Percentiles rank a stretch among this genome's conserved stretches.
Evolutionary conservation across 2,888 invertebrate genomes (phyloP).

Genomic region (Andrena dorsata): DNA sequence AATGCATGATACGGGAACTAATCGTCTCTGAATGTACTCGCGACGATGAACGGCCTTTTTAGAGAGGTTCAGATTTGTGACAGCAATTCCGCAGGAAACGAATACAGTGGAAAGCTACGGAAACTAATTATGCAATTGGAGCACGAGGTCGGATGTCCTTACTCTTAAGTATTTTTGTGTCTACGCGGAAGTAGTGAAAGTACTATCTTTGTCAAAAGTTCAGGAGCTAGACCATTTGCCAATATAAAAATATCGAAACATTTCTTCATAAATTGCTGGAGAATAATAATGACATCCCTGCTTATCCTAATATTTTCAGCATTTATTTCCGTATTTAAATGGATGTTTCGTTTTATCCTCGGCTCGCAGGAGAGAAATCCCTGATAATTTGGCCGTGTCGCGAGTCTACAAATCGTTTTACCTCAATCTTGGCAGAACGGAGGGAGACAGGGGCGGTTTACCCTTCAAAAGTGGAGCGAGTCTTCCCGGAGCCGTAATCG

Average conservation of each 20-base stretch:
- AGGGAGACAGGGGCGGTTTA: conserved; percentile 48
- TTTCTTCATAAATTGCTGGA: neutral
- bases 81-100: neutral
- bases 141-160: too few relatives aligned
- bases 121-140: neutral
- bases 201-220: too few relatives aligned
- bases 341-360: conserved; percentile 17
- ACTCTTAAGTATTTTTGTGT: too few relatives aligned
- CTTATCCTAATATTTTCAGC: neutral
- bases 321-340: neutral
- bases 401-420: conserved; percentile 82
- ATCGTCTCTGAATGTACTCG: neutral
- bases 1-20: neutral
- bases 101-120: neutral
- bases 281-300: neutral
- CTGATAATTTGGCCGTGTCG: conserved; percentile 71
- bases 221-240: too few relatives aligned
- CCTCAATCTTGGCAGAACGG: conserved; percentile 76
- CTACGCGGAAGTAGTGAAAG: too few relatives aligned
- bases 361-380: conserved; percentile 66
- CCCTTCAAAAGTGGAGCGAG: conserved; percentile 44
- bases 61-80: neutral
- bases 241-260: too few relatives aligned
- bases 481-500: conserved; percentile 78
- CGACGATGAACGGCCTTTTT: neutral